phyloP scores from a whole-genome alignment of 2,888 invertebrate genomes.

The Drosophila aldrichi region DNA sequence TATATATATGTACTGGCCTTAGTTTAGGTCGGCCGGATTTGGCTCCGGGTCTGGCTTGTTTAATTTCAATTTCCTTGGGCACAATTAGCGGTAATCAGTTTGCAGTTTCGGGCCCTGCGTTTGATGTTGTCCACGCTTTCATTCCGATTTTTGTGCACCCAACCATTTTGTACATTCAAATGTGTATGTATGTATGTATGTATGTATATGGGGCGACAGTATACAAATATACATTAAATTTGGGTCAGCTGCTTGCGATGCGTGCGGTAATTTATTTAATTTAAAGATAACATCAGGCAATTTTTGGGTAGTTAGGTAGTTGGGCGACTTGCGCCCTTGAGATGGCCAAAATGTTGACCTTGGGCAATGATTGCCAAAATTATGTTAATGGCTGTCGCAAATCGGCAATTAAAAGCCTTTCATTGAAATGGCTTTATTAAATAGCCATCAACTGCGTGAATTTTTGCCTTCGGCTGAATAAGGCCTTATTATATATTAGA shows the following conservation, averaged over 20 bases:
- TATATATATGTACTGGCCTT: constrained; percentile 25
- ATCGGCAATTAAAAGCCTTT: constrained; percentile 16
- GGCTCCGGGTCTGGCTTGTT: constrained; percentile 30
- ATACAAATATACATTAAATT: constrained; percentile 39
- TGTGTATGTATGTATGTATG: background rate
- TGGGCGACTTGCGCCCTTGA: constrained; percentile 22
- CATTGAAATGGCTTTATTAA: constrained; percentile 39
- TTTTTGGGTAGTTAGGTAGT: constrained; percentile 50
- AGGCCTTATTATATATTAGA: too few species aligned
- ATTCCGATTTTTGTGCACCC: constrained; percentile 29
- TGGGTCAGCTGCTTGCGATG: constrained; percentile 71
- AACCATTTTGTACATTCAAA: constrained; percentile 9
- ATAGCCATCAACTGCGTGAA: constrained; percentile 29
- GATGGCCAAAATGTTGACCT: constrained; percentile 49
- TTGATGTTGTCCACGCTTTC: constrained; percentile 35
- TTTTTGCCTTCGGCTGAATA: background rate
- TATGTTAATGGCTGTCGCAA: constrained; percentile 30
- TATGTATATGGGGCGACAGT: constrained; percentile 27
- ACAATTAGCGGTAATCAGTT: constrained; percentile 79
- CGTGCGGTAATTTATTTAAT: constrained; percentile 71
- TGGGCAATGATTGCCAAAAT: constrained; percentile 53
- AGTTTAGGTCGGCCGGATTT: constrained; percentile 3
- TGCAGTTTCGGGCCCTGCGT: constrained; percentile 31
- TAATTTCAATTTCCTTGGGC: constrained; percentile 65
- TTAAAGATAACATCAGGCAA: constrained; percentile 65